Evolutionary conservation across 2,888 invertebrate species (phyloP), one percentile per base, ranked within the genome.

Genomic region (Heteropelma amictum): DNA sequence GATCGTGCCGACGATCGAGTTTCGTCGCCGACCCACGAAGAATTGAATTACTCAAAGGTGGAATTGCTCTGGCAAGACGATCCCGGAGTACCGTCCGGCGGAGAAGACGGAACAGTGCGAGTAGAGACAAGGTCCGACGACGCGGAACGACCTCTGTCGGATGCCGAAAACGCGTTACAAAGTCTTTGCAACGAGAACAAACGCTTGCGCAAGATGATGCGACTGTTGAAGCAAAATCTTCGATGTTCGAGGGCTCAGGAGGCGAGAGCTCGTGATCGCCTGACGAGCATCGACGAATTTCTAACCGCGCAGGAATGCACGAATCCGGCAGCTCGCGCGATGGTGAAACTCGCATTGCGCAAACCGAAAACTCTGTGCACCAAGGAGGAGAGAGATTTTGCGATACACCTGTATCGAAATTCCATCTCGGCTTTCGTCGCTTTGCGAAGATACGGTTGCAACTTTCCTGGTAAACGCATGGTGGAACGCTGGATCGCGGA

Each of bases 261-360:
- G 14, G n/a, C 19, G n/a, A n/a, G n/a, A n/a, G n/a, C n/a, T n/a
- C n/a, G n/a, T n/a, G n/a, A n/a, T n/a, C n/a, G n/a, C n/a, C n/a
- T 28, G 12, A 67, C 12, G 14, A 5, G 49, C 21, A 47, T 75
- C 8, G 77, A 77, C 28, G 75, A 69, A 17, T 77, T 77, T 61
- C 54, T 77, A n/a, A 26, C 75, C 28, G 23, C 58, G 17, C 71
- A 75, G 7, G 61, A 69, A 6, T 77, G 75, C 51, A 54, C 21
- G 0, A 70, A 68, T 47, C 76, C 77, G 1, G 71, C 54, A 1
- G 71, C 77, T 23, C 42, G 75, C 6, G 77, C 77, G 2, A 77
- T 80, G 63, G 70, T 77, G 0, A 76, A 78, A 49, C 38, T 80
- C 14, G 72, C 73, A 7, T 10, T 80, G 38, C 79, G 77, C 56